These are phyloP conservation scores for Actinia equina DNA, from an alignment of 64 coral and sea anemone genomes.

Conservation along the genomic window DNA sequence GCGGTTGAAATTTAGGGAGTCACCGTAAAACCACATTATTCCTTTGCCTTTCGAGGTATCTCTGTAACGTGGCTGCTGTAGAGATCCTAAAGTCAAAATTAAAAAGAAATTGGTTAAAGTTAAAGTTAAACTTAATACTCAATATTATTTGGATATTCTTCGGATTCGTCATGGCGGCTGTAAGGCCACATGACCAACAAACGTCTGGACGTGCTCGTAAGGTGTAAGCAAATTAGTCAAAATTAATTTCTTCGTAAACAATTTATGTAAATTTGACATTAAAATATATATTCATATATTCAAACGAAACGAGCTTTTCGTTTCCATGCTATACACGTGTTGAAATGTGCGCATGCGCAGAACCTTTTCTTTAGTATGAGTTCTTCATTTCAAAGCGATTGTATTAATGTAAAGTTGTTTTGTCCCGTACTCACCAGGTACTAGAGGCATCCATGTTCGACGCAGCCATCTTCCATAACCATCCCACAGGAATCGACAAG, in stretches of 20 bases:
- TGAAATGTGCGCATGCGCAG: not conserved
- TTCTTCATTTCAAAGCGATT: not conserved
- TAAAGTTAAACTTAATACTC: too few relatives aligned
- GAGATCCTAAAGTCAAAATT: constrained; percentile 15
- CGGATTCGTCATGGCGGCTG: too few relatives aligned
- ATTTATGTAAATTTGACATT: too few relatives aligned
- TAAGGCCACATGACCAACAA: too few relatives aligned
- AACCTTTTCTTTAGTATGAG: too few relatives aligned
- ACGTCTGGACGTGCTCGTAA: too few relatives aligned
- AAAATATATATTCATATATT: not conserved
- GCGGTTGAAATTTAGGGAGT: constrained; percentile 57
- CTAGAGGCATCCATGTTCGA: constrained; percentile 31
- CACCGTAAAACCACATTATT: constrained; percentile 59
- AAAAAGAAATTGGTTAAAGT: not conserved
- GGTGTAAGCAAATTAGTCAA: too few relatives aligned
- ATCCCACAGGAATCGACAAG: constrained; percentile 68
- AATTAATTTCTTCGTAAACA: too few relatives aligned
- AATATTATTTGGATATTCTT: not conserved
- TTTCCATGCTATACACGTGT: not conserved
- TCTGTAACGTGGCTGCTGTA: constrained; percentile 28
- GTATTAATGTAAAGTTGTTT: too few relatives aligned
- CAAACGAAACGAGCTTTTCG: not conserved
- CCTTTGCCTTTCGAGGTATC: constrained; percentile 58
- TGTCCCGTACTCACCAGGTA: constrained; percentile 30
- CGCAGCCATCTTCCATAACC: constrained; percentile 53